These are phyloP conservation scores for Meriones unguiculatus DNA, from an alignment of 2,113 vertebrate genomes.

Conservation along the genomic window DNA sequence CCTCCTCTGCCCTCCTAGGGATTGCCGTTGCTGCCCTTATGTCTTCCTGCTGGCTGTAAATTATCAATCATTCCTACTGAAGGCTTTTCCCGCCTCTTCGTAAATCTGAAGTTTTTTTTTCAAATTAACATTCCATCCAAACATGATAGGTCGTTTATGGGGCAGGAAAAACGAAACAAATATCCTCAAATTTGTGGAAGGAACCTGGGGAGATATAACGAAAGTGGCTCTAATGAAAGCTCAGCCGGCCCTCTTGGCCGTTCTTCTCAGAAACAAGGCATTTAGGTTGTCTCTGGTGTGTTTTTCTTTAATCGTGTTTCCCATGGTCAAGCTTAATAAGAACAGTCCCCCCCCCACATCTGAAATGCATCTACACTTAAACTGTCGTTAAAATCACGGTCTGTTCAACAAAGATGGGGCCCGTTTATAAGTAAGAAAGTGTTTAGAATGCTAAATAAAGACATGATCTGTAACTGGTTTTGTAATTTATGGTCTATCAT, in stretches of 20 bases:
- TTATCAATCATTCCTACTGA: constrained; percentile 7
- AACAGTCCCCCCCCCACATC: not conserved
- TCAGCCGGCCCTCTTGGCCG: not conserved
- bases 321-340: not conserved
- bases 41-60: not conserved
- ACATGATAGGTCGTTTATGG: not conserved
- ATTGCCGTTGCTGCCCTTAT: not conserved
- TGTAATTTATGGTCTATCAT: constrained; percentile 67
- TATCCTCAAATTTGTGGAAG: not conserved
- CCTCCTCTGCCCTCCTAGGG: not conserved
- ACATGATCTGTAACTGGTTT: constrained; percentile 62
- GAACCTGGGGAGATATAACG: not conserved
- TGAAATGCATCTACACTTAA: constrained; percentile 53
- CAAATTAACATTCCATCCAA: constrained; percentile 9
- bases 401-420: not conserved
- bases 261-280: constrained; percentile 1
- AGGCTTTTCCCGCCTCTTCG: not conserved
- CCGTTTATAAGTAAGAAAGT: constrained; percentile 62
- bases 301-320: constrained; percentile 3
- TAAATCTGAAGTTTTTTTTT: constrained; percentile 23
- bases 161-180: constrained; percentile 32
- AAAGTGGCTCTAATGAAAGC: not conserved
- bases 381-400: constrained; percentile 22
- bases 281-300: not conserved
- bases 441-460: constrained; percentile 45